These are phyloP conservation scores for Homarus gammarus DNA, from an alignment of 2,888 invertebrate genomes.

Conservation along the genomic window DNA sequence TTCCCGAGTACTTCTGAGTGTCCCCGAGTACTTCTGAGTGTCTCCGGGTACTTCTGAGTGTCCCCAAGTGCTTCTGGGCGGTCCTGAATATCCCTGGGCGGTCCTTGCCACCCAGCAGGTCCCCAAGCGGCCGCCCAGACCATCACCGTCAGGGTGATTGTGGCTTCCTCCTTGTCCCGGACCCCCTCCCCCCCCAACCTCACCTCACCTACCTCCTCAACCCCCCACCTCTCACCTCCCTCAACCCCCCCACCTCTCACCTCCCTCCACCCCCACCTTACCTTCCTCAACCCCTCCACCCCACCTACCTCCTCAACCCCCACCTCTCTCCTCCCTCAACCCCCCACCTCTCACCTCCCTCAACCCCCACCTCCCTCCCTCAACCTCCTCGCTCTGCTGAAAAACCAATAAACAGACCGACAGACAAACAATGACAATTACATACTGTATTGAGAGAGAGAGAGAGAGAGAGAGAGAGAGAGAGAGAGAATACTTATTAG, in stretches of 20 bases:
- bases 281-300: too few species aligned
- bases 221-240: conserved; percentile 8
- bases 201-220: not conserved
- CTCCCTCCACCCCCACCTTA: too few species aligned
- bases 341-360: not conserved
- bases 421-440: too few species aligned
- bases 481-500: not conserved
- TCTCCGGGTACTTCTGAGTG: not conserved
- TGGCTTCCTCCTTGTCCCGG: not conserved
- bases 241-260: not conserved
- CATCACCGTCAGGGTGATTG: not conserved
- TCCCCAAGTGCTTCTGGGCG: not conserved
- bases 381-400: too few species aligned
- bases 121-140: not conserved
- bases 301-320: not conserved
- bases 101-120: not conserved
- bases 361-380: too few species aligned
- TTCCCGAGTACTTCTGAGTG: not conserved
- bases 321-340: not conserved
- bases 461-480: not conserved
- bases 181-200: too few species aligned
- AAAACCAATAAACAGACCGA: too few species aligned
- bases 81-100: too few species aligned
- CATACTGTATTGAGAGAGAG: too few species aligned
- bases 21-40: not conserved